Evolutionary conservation across 2,113 vertebrate genomes (phyloP).

Genomic region (Notiomystis cincta): DNA sequence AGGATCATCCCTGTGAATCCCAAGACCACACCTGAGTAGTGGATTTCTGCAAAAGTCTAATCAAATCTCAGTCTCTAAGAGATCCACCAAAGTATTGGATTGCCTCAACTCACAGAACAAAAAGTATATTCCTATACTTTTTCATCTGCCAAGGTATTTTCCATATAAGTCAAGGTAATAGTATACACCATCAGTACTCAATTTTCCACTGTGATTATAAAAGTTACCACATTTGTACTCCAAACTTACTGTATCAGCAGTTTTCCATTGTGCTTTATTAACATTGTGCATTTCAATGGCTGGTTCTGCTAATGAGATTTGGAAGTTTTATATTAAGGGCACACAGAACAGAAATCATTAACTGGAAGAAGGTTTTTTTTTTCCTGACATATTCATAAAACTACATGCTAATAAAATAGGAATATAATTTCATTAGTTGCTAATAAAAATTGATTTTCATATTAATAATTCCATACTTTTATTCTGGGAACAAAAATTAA

Average conservation of each 20-base stretch:
- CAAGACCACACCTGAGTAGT: background rate
- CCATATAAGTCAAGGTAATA: background rate
- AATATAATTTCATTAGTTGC: slow-evolving; percentile 47
- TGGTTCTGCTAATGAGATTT: slow-evolving; percentile 60
- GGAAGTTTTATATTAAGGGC: slow-evolving; percentile 44
- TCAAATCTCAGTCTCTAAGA: background rate
- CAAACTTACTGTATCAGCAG: slow-evolving; percentile 34
- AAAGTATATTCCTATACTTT: background rate
- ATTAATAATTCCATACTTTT: slow-evolving; percentile 12
- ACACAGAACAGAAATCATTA: slow-evolving; percentile 51
- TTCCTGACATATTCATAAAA: slow-evolving; percentile 41
- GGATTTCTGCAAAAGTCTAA: background rate
- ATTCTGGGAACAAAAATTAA: background rate
- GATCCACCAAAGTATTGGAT: background rate
- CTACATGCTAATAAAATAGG: slow-evolving; percentile 51
- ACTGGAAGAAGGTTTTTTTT: background rate
- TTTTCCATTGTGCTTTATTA: slow-evolving; percentile 50
- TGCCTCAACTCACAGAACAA: background rate
- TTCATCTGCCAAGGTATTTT: background rate
- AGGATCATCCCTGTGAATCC: background rate
- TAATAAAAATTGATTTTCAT: slow-evolving; percentile 60
- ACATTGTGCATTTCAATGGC: slow-evolving; percentile 42
- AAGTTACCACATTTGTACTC: background rate
- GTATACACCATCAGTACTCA: background rate
- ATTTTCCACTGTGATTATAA: background rate